Evolutionary conservation across 2,113 vertebrate genomes (phyloP), one percentile per base, ranked within the genome.

Genomic region (Deroptyus accipitrinus): DNA sequence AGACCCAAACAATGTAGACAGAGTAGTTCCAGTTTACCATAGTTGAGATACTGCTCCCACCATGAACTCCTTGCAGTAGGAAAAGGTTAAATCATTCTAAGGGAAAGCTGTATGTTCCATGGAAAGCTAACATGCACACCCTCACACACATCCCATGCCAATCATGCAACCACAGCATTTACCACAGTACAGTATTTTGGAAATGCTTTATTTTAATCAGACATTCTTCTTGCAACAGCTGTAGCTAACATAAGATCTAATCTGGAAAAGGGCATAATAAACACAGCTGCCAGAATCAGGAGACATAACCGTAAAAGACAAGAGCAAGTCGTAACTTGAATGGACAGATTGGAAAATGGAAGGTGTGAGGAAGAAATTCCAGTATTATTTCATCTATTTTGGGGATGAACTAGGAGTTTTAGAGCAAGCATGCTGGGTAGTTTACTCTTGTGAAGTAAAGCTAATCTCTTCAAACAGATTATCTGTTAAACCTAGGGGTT

Each of bases 121-220:
- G 67, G 17, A 55, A 80, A 59, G 31, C 33, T 48, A 30, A 2
- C 14, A 15, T 8, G 64, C 55, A 23, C 24, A 14, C 24, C 48
- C 41, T 23, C 39, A 7, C 63, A 13, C 31, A 3, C 18, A 30
- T 4, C 10, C 16, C 5, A 41, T 19, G 10, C 59, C 63, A 15
- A 0, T 20, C n/a, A 13, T n/a, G 11, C 31, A 69, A 1, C 19
- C 51, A 24, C 49, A 46, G 1, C 25, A 3, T n/a, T 77, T 70
- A 9, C 6, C 41, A 22, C 27, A 42, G 11, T 25, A 2, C 12
- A 37, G 14, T 18, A 2, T 8, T 59, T 69, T 51, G 68, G 39
- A 64, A 93, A 72, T 28, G 62, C 41, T 92, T 83, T 44, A 51
- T 72, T 90, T 64, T 49, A 59, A 73, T 52, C 37, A 16, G 11